Conservation (phyloP, 2,888 invertebrate species). For the Pristionchus arcanus region DNA sequence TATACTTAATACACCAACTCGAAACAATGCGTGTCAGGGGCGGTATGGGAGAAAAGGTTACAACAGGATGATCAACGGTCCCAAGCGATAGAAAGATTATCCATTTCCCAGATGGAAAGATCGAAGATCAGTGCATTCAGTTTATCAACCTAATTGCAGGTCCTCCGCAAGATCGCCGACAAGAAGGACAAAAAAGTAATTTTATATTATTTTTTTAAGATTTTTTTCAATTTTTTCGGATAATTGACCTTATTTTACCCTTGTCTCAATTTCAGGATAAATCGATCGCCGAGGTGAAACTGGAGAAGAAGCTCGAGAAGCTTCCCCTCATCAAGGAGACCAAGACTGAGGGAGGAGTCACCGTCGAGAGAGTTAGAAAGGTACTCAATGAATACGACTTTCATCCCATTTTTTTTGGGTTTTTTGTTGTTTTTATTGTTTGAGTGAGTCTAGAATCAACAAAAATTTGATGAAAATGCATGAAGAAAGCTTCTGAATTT, state of each 20-base stretch:
- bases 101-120: background rate
- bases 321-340: slow-evolving; percentile 46
- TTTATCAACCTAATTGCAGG: background rate
- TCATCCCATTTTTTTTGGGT: too few species aligned
- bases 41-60: too few species aligned
- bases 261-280: background rate
- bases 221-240: background rate
- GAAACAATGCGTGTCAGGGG: too few species aligned
- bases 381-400: background rate
- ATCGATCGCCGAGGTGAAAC: slow-evolving; percentile 28
- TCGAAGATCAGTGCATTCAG: too few species aligned
- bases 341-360: slow-evolving; percentile 42
- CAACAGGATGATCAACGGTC: too few species aligned
- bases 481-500: background rate
- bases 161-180: slow-evolving; percentile 51
- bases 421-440: too few species aligned
- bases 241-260: background rate
- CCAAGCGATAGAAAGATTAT: too few species aligned
- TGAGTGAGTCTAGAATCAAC: too few species aligned
- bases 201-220: background rate
- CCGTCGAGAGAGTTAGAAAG: slow-evolving; percentile 31
- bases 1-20: too few species aligned
- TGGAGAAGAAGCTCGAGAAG: slow-evolving; percentile 52
- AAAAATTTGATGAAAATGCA: too few species aligned
- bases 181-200: slow-evolving; percentile 42